Evolutionary conservation across 2,888 invertebrate genomes (phyloP), one percentile per base, ranked within the genome.

Genomic region (Idaea straminata): DNA sequence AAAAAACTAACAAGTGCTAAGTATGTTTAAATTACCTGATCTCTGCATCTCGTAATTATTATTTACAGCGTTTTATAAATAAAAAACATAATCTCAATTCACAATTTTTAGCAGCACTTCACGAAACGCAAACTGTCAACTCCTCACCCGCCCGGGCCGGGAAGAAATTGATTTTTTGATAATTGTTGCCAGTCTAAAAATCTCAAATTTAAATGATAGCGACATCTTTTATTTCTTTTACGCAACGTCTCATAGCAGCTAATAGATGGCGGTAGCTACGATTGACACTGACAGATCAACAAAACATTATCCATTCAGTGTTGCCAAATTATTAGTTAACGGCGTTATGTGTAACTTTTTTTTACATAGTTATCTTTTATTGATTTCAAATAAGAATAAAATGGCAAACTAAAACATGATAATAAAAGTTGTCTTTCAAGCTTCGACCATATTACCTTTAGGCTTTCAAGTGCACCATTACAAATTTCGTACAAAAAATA

Each of bases 101-200:
- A 82, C 81, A 84, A 81, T 83, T 83, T 47, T 5, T 78, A 78
- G 81, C 76, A 63, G 75, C 85, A 87, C 87, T 86, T 79, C 81
- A 84, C 76, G 73, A 78, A 87, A 86, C 88, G 87, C 84, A 83
- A 89, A 87, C 88, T 90, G 90, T 90, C 91, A 91, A 90, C 86
- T 35, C 80, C 81, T 82, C 84, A 85, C 88, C 90, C 92, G 89
- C 91, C 91, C 91, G 74, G 78, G 80, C 80, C 82, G 83, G 81
- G 82, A 80, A 84, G 81, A 85, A 89, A 81, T 82, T 81, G 82
- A 82, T 92, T 92, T 70, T 92, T 91, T 88, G 81, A 77, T 80
- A 69, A 77, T 81, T 71, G 69, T 87, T 88, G 84, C 88, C 83
- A 83, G 58, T 38, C 1, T 5, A 34, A 65, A 72, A 73, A 73